phyloP scores from a whole-genome alignment of 2,113 vertebrate species.

The Bubo bubo region DNA sequence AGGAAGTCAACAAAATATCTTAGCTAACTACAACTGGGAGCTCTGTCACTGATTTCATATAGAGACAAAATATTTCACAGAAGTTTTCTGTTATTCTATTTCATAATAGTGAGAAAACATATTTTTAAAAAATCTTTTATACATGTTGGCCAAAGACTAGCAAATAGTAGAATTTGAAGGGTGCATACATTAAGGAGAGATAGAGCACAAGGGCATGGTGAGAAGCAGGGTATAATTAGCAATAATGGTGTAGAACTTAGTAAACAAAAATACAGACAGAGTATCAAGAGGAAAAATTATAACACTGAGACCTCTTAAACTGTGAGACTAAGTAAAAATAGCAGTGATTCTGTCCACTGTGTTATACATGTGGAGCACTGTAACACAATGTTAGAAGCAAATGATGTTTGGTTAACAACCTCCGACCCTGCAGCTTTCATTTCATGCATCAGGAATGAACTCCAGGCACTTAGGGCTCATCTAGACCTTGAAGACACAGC shows the following conservation, averaged over 20 bases:
- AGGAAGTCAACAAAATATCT: background rate
- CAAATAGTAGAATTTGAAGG: background rate
- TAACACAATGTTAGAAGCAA: background rate
- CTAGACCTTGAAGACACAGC: background rate
- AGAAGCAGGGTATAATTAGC: background rate
- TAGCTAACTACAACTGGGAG: background rate
- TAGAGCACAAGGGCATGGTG: background rate
- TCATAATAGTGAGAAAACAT: background rate
- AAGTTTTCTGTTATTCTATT: background rate
- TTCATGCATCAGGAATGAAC: background rate
- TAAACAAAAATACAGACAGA: background rate
- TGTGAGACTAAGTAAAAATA: background rate
- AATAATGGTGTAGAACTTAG: background rate
- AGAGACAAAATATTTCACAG: background rate
- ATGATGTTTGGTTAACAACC: background rate
- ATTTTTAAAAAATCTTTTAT: background rate
- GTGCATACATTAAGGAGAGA: background rate
- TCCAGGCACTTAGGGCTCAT: background rate
- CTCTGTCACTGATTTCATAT: background rate
- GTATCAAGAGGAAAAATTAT: background rate
- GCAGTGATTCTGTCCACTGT: background rate
- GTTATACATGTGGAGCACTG: background rate
- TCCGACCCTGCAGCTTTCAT: background rate
- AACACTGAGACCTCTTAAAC: background rate
- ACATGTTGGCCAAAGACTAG: background rate